Base-by-base conservation (phyloP, 1,140 invertebrate genomes). In the Berghia stephanieae region DNA sequence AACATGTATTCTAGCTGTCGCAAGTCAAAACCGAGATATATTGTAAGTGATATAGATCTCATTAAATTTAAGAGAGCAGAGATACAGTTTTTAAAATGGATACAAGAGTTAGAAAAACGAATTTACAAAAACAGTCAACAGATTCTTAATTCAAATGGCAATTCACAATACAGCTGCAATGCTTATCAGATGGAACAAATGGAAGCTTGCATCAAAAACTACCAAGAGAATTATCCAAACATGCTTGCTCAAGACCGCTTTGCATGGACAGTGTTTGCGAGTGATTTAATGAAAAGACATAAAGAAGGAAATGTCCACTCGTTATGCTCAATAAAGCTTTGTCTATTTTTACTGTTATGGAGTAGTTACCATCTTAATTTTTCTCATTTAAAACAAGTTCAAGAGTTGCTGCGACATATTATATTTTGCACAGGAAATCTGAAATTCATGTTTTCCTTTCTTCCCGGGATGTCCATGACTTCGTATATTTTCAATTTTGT, bases 391-490 rank as follows among this genome's bases (percentile, higher is more conserved):
- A 36, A 34, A 67, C 21, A 36, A 67, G 63, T 67, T 36, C 3
- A 31, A 38, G 63, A 67, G 6, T 36, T 67, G 34, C 40, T 67
- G 63, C 34, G 63, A 67, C 27, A 67, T 36, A 67, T 67, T 4
- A 67, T 67, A 18, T 27, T 36, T 4, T 67, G 63, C 21, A 67
- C 6, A 18, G 36, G 36, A 67, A 67, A 67, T 67, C 34, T 67
- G 6, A 21, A 36, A 67, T 67, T 67, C 63, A 67, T 67, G 63
- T 67, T 67, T 67, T 67, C 63, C 34, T 67, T 67, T 67, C 63
- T 67, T 36, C 63, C 63, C 10, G 21, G 63, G 18, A 67, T 67
- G 13, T 36, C 27, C 21, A 38, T 67, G 18, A 21, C 8, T 67
- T 67, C 21, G n/a, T 67, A 67, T 31, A 8, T 36, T 5, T 67